Conservation (phyloP, 2,888 invertebrate species). For the Andrena dorsata region DNA sequence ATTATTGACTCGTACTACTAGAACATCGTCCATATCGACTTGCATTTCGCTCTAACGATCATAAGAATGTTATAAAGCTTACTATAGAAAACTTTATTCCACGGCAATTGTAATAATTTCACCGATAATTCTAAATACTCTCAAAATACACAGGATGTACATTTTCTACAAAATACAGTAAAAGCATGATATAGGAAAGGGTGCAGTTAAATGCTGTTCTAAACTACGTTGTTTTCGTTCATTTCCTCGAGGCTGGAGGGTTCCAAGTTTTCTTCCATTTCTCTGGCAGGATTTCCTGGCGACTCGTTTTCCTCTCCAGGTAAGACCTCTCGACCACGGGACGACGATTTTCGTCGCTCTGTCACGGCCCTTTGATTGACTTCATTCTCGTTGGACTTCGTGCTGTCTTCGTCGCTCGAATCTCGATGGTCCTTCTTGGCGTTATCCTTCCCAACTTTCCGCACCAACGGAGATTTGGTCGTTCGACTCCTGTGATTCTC, state of each 20-base stretch:
- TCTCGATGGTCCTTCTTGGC: not conserved
- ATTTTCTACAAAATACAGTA: not conserved
- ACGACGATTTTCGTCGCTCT: conserved; percentile 39
- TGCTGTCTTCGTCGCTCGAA: conserved; percentile 17
- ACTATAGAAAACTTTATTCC: not conserved
- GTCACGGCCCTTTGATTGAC: not conserved
- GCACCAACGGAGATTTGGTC: not conserved
- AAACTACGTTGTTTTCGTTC: not conserved
- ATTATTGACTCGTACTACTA: not conserved
- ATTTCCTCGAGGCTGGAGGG: not conserved
- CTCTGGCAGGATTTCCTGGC: not conserved
- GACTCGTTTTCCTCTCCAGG: not conserved
- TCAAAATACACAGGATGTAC: conserved; percentile 19
- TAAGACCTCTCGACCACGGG: not conserved
- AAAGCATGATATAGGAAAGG: not conserved
- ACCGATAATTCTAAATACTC: conserved; percentile 1
- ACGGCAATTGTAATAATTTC: not conserved
- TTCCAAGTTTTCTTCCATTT: conserved; percentile 6
- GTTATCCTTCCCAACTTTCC: not conserved
- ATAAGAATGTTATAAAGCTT: not conserved
- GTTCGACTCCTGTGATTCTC: not conserved
- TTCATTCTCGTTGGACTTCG: conserved; percentile 8
- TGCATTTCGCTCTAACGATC: not conserved
- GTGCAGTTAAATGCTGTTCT: not conserved
- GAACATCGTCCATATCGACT: not conserved